Evolutionary conservation across 1,140 invertebrate species (phyloP), one percentile per base, ranked within the genome.

Genomic region (Drosophila ambigua): DNA sequence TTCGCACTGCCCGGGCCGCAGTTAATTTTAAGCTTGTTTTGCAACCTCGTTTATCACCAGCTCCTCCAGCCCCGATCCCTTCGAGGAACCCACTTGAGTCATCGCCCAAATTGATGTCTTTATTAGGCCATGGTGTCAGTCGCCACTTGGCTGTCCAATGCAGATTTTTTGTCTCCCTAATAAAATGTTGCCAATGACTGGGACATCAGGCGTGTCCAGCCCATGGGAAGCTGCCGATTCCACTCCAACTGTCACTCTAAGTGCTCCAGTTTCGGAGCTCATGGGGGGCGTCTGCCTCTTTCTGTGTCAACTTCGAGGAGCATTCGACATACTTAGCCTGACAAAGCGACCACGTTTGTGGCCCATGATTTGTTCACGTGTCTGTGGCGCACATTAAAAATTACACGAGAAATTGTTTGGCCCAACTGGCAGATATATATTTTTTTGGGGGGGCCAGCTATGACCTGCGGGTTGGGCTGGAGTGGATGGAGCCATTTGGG

Each of bases 21-120:
- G 81, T 87, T 85, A 82, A 87, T 85, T 85, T 85, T 66, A 72
- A 82, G 74, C 82, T 87, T 85, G 82, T 85, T 85, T 81, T 82
- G 61, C 73, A 66, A 66, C 77, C 63, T 76, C 60, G 77, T 76
- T 80, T 76, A 80, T 79, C 77, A 68, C 55, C 49, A 39, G 35
- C 35, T 39, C 11, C 35, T 39, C 4, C 35, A 11, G 26, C 49
- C 57, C 26, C 26, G 39, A 63, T 49, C 45, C 57, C 16, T 20
- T 24, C 44, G 31, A 4, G 39, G 55, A 72, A 35, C 28, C 49
- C 35, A 76, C 72, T 65, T 87, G 82, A 85, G 82, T 85, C 82
- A 85, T 85, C 82, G 58, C 31, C 48, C 66, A 85, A 51, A 75
- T 85, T 85, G 82, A 85, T 85, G 82, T 78, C 82, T 85, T 85